Evolutionary conservation across 2,888 invertebrate genomes (phyloP).

Genomic region (Drosophila emarginata): DNA sequence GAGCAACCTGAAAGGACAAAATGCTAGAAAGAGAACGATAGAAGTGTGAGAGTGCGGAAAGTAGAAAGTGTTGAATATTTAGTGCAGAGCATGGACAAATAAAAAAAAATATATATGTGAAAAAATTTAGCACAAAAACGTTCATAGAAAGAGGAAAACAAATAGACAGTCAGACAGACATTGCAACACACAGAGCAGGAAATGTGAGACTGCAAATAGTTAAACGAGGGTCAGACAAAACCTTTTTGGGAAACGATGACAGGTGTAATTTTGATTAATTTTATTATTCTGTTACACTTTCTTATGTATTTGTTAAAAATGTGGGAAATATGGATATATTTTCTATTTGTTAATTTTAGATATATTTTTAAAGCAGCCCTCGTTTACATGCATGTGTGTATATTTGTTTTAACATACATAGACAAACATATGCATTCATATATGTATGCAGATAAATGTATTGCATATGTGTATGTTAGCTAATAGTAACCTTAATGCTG

Average conservation of each 20-base stretch:
- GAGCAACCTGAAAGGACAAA: conserved; percentile 45
- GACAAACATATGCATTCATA: neutral
- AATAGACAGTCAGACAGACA: conserved; percentile 44
- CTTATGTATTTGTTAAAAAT: too few relatives aligned
- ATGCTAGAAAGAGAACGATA: conserved; percentile 19
- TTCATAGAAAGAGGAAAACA: conserved; percentile 37
- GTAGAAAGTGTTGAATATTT: conserved; percentile 66
- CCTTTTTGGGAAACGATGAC: neutral
- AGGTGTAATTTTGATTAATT: neutral
- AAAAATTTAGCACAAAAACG: conserved; percentile 44
- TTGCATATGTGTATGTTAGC: conserved; percentile 25
- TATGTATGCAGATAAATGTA: conserved; percentile 12
- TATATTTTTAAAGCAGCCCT: neutral
- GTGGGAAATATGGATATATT: too few relatives aligned
- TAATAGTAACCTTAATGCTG: conserved; percentile 55
- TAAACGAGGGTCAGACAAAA: neutral
- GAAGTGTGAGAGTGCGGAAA: conserved; percentile 19
- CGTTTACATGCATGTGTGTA: conserved; percentile 9
- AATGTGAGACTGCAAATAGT: conserved; percentile 40
- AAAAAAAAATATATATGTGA: conserved; percentile 15
- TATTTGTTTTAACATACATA: neutral
- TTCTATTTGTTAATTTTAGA: neutral
- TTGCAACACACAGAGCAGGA: conserved; percentile 30
- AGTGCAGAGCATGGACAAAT: conserved; percentile 46
- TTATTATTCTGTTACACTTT: too few relatives aligned